A percentile compares a stretch with the other conserved stretches of the same genome.
Conservation (phyloP, 2,888 invertebrate species). For the Phyllotreta striolata region DNA sequence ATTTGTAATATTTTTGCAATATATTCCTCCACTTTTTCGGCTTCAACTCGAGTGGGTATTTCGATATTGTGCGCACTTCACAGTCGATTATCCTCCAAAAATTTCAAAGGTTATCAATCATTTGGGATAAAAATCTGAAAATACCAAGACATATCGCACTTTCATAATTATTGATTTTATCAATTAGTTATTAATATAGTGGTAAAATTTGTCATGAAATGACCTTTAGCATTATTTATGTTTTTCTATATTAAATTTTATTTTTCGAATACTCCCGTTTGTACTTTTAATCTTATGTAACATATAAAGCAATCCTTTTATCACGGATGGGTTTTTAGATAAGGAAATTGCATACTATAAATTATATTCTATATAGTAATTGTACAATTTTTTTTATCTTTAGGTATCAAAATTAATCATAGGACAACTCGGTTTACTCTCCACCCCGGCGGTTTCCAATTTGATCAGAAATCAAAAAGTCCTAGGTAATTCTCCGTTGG, state of each 20-base stretch:
- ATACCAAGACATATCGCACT: too few species aligned
- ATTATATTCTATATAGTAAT: not conserved
- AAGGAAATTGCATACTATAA: not conserved
- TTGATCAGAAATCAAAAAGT: conserved; percentile 89
- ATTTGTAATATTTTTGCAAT: too few species aligned
- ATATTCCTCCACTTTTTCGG: too few species aligned
- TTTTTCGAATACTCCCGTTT: not conserved
- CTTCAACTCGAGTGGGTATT: too few species aligned
- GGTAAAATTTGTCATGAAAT: too few species aligned
- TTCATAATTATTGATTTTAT: too few species aligned
- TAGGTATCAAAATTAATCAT: conserved; percentile 86
- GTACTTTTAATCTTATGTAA: conserved; percentile 1
- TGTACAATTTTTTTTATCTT: conserved; percentile 41
- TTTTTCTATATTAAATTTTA: not conserved
- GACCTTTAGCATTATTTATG: too few species aligned
- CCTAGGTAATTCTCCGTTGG: conserved; percentile 64
- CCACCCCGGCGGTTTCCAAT: conserved; percentile 96
- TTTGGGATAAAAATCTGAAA: not conserved
- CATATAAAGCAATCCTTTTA: not conserved
- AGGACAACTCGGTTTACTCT: conserved; percentile 94
- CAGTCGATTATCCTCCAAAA: not conserved
- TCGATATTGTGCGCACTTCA: too few species aligned
- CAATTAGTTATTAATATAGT: too few species aligned
- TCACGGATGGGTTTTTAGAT: not conserved
- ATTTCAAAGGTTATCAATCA: conserved; percentile 4